Evolutionary conservation across 2,888 invertebrate species (phyloP).

Genomic region (Chrysotoxum bicinctum): DNA sequence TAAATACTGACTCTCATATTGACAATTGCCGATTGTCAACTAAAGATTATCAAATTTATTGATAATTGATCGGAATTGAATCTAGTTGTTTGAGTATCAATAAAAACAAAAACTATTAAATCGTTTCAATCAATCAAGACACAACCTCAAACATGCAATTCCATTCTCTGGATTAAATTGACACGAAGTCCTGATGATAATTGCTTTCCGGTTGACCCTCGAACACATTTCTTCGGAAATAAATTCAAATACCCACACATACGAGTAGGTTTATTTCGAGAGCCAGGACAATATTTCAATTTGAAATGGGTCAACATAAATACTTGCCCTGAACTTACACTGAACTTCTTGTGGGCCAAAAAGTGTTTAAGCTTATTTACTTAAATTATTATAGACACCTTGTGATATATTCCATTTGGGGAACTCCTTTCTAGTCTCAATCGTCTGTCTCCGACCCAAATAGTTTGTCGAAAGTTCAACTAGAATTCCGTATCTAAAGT

Average conservation of each 20-base stretch:
- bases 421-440: neutral
- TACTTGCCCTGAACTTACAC: neutral
- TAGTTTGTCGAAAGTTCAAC: slow-evolving; percentile 37
- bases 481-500: slow-evolving; percentile 21
- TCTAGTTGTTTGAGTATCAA: neutral
- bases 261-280: neutral
- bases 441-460: too few species aligned
- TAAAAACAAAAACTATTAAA: neutral
- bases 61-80: too few species aligned
- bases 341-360: slow-evolving; percentile 34
- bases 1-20: too few species aligned
- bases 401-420: slow-evolving; percentile 46
- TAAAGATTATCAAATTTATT: too few species aligned
- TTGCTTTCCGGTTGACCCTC: neutral
- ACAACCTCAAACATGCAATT: neutral
- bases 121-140: neutral
- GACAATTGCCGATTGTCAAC: too few species aligned
- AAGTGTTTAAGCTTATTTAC: slow-evolving; percentile 59
- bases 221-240: neutral
- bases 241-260: neutral
- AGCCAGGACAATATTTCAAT: neutral
- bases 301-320: slow-evolving; percentile 25
- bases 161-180: neutral
- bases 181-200: neutral
- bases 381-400: slow-evolving; percentile 58